These are phyloP conservation scores for Scortum barcoo DNA, from an alignment of 2,113 vertebrate genomes.

Conservation along the genomic window DNA sequence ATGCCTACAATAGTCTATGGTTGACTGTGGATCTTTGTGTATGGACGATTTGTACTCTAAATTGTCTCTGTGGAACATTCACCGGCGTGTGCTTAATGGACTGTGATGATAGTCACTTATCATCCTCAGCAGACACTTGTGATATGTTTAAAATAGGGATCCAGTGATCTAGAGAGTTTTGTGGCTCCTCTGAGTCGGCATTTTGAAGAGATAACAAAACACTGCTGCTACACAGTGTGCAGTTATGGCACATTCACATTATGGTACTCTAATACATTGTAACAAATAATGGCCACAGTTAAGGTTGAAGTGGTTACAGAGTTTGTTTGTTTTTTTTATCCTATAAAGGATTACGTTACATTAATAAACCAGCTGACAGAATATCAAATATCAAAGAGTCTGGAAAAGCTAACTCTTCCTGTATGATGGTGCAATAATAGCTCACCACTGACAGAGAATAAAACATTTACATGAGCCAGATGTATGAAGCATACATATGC, in stretches of 20 bases:
- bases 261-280: not conserved
- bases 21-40: conserved; percentile 44
- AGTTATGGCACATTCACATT: not conserved
- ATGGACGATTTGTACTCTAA: conserved; percentile 52
- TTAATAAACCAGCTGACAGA: not conserved
- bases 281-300: not conserved
- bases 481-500: not conserved
- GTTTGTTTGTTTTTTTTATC: not conserved
- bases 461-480: not conserved
- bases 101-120: conserved; percentile 64
- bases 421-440: not conserved
- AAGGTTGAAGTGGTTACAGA: not conserved
- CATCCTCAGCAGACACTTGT: conserved; percentile 62
- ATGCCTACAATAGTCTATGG: conserved; percentile 38
- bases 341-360: not conserved
- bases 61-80: conserved; percentile 63
- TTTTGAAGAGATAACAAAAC: conserved; percentile 28
- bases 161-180: conserved; percentile 52
- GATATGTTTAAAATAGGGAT: conserved; percentile 65
- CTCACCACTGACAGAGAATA: not conserved
- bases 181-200: conserved; percentile 46
- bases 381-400: not conserved
- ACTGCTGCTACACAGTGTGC: not conserved
- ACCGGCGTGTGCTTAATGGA: conserved; percentile 64
- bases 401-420: not conserved